A percentile compares a stretch with the other conserved stretches of the same genome.
Conservation (phyloP, 2,797 vertebrate species). For the Acipenser transmontanus region DNA sequence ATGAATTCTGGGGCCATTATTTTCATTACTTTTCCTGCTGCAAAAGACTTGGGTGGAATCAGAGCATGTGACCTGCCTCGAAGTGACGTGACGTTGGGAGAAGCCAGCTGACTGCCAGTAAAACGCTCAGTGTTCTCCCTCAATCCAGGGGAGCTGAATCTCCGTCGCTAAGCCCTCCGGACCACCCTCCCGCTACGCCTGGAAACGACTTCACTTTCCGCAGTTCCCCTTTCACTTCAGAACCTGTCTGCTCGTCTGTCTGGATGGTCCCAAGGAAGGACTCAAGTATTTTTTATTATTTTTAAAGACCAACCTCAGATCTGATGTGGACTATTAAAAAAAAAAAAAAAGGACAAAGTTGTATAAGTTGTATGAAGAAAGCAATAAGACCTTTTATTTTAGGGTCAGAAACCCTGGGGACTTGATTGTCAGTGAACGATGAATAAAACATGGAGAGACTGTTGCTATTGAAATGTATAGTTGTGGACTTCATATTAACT, state of each 20-base stretch:
- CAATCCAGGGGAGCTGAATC: constrained; percentile 59
- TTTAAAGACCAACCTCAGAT: constrained; percentile 59
- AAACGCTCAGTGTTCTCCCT: constrained; percentile 56
- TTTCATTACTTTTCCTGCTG: constrained; percentile 63
- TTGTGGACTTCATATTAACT: constrained; percentile 30
- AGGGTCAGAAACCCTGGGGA: constrained; percentile 42
- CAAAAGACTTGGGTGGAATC: constrained; percentile 62
- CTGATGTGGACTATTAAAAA: constrained; percentile 71
- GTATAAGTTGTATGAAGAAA: constrained; percentile 53
- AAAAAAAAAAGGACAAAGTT: constrained; percentile 49
- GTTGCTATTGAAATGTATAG: constrained; percentile 54
- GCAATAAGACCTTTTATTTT: constrained; percentile 42
- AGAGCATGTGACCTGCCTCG: constrained; percentile 57
- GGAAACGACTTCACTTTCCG: constrained; percentile 37
- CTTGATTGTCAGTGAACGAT: constrained; percentile 60
- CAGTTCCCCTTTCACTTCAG: constrained; percentile 56
- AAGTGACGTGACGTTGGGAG: constrained; percentile 67
- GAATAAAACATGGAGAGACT: constrained; percentile 57
- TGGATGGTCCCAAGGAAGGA: constrained; percentile 54
- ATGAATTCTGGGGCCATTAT: constrained; percentile 58
- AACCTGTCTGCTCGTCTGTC: constrained; percentile 45
- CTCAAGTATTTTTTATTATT: constrained; percentile 40
- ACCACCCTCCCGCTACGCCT: constrained; percentile 32
- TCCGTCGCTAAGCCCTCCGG: constrained; percentile 48
- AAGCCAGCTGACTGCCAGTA: constrained; percentile 53